A percentile compares a stretch with the other conserved stretches of the same genome.
Evolutionary conservation across 2,113 vertebrate species (phyloP).

Genomic region (Grus americana): DNA sequence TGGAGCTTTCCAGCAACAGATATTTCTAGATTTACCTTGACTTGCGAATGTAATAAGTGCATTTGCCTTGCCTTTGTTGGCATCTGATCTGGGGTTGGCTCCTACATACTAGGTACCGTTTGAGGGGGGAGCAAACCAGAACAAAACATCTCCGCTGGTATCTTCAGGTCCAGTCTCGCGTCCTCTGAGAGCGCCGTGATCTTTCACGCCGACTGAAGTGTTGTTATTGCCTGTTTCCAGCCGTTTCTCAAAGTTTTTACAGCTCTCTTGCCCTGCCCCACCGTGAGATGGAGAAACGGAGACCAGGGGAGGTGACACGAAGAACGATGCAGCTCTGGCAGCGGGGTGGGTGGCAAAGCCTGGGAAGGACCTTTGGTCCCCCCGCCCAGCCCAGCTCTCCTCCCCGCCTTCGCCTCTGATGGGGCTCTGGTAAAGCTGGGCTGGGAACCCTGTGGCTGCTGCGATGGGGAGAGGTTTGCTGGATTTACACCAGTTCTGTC

Average conservation of each 20-base stretch:
- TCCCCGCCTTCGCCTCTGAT: background rate
- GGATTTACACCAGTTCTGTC: background rate
- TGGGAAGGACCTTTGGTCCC: background rate
- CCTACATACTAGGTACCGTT: accelerated
- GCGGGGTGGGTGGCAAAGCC: background rate
- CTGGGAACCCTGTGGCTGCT: background rate
- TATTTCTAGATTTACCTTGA: background rate
- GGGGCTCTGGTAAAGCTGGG: background rate
- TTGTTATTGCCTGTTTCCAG: background rate
- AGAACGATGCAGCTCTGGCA: background rate
- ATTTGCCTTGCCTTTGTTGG: background rate
- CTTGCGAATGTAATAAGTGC: background rate
- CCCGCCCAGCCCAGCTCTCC: background rate
- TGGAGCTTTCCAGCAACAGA: background rate
- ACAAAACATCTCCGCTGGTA: accelerated
- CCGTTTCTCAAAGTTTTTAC: accelerated
- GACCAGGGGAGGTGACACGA: accelerated
- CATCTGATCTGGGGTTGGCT: background rate
- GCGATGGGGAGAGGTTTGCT: background rate
- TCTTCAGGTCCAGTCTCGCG: background rate
- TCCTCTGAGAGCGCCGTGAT: accelerated
- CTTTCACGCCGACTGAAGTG: accelerated
- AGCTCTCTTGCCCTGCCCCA: background rate
- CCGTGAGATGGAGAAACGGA: accelerated
- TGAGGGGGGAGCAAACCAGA: background rate